Base-by-base conservation (phyloP, 1,140 invertebrate genomes). In the Phenacoccus solenopsis region DNA sequence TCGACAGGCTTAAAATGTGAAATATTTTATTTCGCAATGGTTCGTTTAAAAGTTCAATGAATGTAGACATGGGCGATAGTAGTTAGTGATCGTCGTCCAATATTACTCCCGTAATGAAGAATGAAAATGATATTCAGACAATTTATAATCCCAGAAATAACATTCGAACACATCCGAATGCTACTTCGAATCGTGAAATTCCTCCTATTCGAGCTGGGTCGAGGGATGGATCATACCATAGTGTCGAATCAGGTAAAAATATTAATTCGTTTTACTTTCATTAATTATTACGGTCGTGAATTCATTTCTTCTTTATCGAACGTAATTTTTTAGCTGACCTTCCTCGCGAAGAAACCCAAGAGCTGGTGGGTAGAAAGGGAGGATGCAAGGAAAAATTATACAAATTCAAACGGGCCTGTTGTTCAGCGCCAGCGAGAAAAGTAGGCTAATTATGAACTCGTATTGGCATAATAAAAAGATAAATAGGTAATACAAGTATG, bases 111-210 rank as follows among this genome's bases (percentile, higher is more conserved):
- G 38, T 25, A 25, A 71, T 71, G 71, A 71, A 69, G 67, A 68
- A 69, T 30, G 70, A 71, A 38, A 71, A 64, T 16, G 71, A 71
- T 67, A 68, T 71, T 21, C 71, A 68, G 2, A 71, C 71, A 1
- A 71, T 71, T 61, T 71, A 69, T 32, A 71, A 71, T 35, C 71
- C 71, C 1, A 56, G 35, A 4, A 71, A 71, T 64, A 64, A 64
- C 25, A 22, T 64, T 27, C 59, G 59, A 27, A 24, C 59, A 10
- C 59, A 64, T 64, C 38, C 38, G 20, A 49, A 49, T 49, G 12
- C 38, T 9, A 16, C 38, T 16, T 16, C 38, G 3, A 49, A 49
- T 49, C 21, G 25, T 24, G 59, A 64, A 5, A 64, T 64, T 25
- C 59, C 59, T 64, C 59, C 59, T 3, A 64, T 27, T 25, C 22